Evolutionary conservation across 2,888 invertebrate species (phyloP), one percentile per base, ranked within the genome.

Genomic region (Brachypalpus laphriformis): DNA sequence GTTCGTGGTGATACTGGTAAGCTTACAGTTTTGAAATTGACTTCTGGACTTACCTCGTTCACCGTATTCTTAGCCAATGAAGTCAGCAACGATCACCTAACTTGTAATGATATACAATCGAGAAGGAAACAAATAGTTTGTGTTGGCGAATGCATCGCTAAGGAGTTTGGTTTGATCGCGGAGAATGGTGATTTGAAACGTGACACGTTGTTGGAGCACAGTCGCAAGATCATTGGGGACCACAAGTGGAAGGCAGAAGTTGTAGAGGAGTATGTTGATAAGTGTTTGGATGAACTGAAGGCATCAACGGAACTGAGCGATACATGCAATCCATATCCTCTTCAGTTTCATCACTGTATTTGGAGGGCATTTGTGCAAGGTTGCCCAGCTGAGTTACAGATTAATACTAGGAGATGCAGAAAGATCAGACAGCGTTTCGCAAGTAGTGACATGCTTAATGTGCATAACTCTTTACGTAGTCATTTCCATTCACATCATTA

Each of bases 381-480:
- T 2, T 89, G 89, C 25, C 89, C 89, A 14, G 87, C 82, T 14
- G 88, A 89, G 5, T 71, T 87, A 37, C 89, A 87, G 54, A 72
- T 87, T 9, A 70, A 88, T 18, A 82, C 86, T 9, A 66, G 56
- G 5, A 87, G 83, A 11, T 89, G 89, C 22, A 87, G 66, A 4
- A 88, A 87, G 61, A 82, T 89, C 3, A 74, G 88, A 7, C 87
- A 87, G 28, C 87, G 87, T 45, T 75, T 88, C 45, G 56, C 77
- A 20, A 78, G 85, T 18, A 87, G 82, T 20, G 86, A 25, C n/a
- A 87, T 51, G 70, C 51, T 1, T 42, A 51, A 1, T 57, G 83
- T 85, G 20, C 75, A 76, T 61, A 87, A 87, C 45, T 77, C 81
- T 45, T 81, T 87, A 16, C 68, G 87, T 7, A 65, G 77, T 20